Conservation (phyloP, 2,113 vertebrate species). For the Emydocephalus ijimae region DNA sequence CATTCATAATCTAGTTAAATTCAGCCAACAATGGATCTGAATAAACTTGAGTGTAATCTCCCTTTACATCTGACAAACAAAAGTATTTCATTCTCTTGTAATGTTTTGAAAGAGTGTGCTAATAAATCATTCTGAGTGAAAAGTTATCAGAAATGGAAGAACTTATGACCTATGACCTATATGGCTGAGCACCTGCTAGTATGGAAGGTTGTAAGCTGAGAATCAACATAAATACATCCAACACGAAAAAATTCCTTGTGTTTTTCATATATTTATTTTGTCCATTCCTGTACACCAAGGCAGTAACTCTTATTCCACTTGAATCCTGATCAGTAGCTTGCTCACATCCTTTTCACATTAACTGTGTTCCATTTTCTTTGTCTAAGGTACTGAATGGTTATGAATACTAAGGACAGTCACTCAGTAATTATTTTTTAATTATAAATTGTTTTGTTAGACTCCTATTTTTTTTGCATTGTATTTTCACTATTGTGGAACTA, state of each 20-base stretch:
- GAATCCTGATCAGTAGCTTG: slow-evolving; percentile 62
- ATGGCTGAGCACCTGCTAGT: background rate
- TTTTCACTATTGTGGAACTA: slow-evolving; percentile 78
- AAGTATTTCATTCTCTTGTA: background rate
- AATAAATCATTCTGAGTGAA: background rate
- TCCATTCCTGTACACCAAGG: background rate
- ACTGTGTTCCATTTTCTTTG: slow-evolving; percentile 74
- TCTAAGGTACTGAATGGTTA: slow-evolving; percentile 77
- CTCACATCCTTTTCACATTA: slow-evolving; percentile 66
- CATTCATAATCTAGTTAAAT: background rate
- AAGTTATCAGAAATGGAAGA: background rate
- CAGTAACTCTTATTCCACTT: background rate
- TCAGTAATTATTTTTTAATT: slow-evolving; percentile 83
- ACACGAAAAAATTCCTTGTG: background rate
- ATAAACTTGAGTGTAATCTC: too few species aligned
- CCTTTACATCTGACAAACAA: background rate
- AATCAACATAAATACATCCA: background rate
- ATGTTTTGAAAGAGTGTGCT: background rate
- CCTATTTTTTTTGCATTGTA: slow-evolving; percentile 70
- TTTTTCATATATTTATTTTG: background rate
- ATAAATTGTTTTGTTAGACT: slow-evolving; percentile 81
- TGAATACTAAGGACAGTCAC: slow-evolving; percentile 76
- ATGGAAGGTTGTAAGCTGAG: background rate
- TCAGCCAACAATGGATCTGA: background rate
- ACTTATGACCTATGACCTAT: background rate